Base-by-base conservation (phyloP, 2,888 invertebrate species). In the Deilephila porcellus region DNA sequence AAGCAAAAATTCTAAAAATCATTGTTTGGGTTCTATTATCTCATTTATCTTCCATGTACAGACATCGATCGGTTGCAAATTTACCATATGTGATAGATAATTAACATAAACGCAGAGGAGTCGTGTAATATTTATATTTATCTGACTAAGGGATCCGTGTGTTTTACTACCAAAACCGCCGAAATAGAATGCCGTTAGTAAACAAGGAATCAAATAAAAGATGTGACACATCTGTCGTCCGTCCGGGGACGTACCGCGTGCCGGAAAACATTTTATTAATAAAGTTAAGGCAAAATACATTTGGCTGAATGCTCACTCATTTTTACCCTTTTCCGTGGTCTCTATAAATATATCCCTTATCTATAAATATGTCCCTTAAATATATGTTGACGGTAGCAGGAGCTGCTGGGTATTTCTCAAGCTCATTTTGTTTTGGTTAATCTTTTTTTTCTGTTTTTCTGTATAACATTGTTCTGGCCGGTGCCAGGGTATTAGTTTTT, bases 221-320 rank as follows among this genome's bases (percentile, higher is more conserved):
- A 78, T 78, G 74, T 74, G 74, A 71, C 78, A 72, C 81, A 80
- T 77, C 64, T 82, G 81, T 76, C 25, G 60, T 19, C 45, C 20
- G 20, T 25, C 25, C 25, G 25, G n/a, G 64, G 64, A 6, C n/a
- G 56, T 70, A 67, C 77, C 76, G 75, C 77, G 76, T 78, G 78
- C 72, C 71, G 75, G 74, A 75, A 76, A 78, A 76, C 77, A 78
- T 85, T 84, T 84, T 85, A 85, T 85, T 85, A 85, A 82, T 80
- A 85, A 84, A 85, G 78, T 85, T 85, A 74, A 56, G 79, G 60
- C 59, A 25, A 70, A 63, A 52, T 52, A 52, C 37, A 25, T 67
- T 67, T 25, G 29, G 52, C 60, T 67, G 32, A 56, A 70, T 56
- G 56, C n/a, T 56, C 19, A 4, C n/a, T 56, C 45, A 70, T 67